Conservation (phyloP, 2,888 invertebrate species). For the Dryococelus australis region DNA sequence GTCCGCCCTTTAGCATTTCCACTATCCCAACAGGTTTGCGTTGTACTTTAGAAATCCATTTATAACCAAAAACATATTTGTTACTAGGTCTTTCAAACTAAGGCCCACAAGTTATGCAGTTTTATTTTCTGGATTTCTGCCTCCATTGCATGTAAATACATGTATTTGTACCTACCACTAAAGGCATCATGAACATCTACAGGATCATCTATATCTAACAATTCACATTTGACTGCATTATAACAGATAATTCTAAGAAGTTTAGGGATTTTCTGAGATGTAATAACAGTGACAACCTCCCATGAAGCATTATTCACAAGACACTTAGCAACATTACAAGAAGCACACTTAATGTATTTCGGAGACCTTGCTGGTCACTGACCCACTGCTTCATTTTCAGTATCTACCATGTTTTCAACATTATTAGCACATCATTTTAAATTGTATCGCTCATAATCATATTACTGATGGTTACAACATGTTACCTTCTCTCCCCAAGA, state of each 20-base stretch:
- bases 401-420: background rate
- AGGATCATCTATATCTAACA: background rate
- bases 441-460: background rate
- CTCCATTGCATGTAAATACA: background rate
- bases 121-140: background rate
- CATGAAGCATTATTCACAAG: background rate
- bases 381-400: background rate
- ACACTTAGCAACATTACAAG: background rate
- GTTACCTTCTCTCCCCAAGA: background rate
- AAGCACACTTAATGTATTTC: background rate
- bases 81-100: background rate
- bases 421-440: background rate
- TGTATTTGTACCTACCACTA: background rate
- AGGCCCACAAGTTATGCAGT: background rate
- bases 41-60: too few relatives aligned
- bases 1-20: background rate
- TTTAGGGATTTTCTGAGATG: background rate
- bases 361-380: background rate
- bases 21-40: too few relatives aligned
- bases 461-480: background rate
- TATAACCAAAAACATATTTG: background rate
- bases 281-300: background rate
- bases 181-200: background rate
- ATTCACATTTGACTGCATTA: background rate
- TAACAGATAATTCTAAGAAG: background rate